Conservation (phyloP, 2,797 vertebrate species). For the Manis pentadactyla region DNA sequence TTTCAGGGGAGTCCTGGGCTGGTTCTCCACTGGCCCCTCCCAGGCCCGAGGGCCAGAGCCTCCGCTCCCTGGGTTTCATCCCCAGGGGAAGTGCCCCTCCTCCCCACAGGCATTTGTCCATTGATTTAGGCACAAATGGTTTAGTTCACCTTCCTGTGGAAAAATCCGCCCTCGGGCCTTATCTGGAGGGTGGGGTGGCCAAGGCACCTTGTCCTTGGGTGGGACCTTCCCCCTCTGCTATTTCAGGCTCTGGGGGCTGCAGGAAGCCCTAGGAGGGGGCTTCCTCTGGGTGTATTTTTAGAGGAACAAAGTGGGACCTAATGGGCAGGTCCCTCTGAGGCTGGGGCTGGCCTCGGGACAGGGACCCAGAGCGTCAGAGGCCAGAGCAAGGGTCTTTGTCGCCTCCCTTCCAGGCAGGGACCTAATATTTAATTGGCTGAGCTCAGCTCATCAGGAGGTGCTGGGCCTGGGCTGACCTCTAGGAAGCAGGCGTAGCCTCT, state of each 20-base stretch:
- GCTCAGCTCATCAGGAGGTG: not conserved
- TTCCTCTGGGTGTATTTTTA: conserved; percentile 87
- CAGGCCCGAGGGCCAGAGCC: not conserved
- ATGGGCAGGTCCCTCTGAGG: not conserved
- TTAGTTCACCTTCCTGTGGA: conserved; percentile 14
- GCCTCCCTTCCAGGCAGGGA: not conserved
- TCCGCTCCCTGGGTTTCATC: not conserved
- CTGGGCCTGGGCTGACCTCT: not conserved
- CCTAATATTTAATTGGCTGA: not conserved
- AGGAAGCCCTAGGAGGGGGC: conserved; percentile 83
- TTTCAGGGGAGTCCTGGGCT: not conserved
- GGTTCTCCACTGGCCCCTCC: not conserved
- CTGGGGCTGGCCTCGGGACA: not conserved
- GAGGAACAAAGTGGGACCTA: conserved; percentile 79
- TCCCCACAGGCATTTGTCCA: not conserved
- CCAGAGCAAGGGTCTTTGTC: not conserved
- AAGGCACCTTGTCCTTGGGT: conserved; percentile 64
- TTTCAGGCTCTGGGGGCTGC: conserved; percentile 67
- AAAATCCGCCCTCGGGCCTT: conserved; percentile 26
- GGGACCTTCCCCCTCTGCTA: conserved; percentile 63
- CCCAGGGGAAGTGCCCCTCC: conserved; percentile 26
- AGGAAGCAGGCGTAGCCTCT: not conserved
- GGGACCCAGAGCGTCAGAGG: not conserved
- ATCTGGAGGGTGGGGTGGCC: conserved; percentile 59
- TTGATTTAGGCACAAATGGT: conserved; percentile 74